phyloP scores from a whole-genome alignment of 1,140 invertebrate genomes.

The Arctopsyche grandis region DNA sequence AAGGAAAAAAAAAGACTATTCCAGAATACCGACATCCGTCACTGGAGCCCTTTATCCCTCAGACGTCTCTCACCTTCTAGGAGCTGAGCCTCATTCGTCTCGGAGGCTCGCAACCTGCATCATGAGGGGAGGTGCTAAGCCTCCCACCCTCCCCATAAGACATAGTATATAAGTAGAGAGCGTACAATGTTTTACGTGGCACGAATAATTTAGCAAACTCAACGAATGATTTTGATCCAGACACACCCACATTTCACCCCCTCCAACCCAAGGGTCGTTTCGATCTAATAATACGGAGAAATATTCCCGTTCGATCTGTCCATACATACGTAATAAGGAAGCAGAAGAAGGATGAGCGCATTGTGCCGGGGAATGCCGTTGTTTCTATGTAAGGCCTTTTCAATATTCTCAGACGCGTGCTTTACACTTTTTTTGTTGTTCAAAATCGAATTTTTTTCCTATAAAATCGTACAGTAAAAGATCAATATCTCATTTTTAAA shows the following conservation, averaged over 20 bases:
- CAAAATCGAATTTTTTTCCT: too few relatives aligned
- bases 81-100: not conserved
- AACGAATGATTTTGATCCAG: not conserved
- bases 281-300: conserved; percentile 12
- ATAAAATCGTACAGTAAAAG: too few relatives aligned
- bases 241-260: not conserved
- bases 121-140: too few relatives aligned
- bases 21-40: conserved; percentile 9
- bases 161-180: not conserved
- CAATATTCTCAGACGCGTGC: not conserved
- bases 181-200: conserved; percentile 33
- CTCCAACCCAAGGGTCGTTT: not conserved
- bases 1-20: not conserved
- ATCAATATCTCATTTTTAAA: too few relatives aligned
- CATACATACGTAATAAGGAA: conserved; percentile 18
- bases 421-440: too few relatives aligned
- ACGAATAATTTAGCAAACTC: conserved; percentile 20
- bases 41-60: conserved; percentile 10
- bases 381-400: not conserved
- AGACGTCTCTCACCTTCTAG: not conserved
- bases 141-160: too few relatives aligned
- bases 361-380: not conserved
- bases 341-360: not conserved
- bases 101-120: too few relatives aligned
- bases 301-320: not conserved